A percentile compares a stretch with the other conserved stretches of the same genome.
Evolutionary conservation across 1,140 invertebrate genomes (phyloP).

Genomic region (Pseudomyrmex cubaensis): DNA sequence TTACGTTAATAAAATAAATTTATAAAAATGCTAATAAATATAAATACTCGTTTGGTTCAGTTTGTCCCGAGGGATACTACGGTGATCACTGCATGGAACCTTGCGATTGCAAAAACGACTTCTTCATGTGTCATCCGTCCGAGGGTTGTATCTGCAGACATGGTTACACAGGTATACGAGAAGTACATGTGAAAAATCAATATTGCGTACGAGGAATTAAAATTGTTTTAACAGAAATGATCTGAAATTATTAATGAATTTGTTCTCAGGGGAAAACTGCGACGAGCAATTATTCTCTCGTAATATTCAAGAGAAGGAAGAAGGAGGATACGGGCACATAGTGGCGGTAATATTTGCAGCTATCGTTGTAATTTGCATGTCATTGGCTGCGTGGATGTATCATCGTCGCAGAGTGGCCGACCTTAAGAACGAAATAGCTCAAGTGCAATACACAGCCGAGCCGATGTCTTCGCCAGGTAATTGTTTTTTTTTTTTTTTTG

Average conservation of each 20-base stretch:
- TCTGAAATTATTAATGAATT: neutral
- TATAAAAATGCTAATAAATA: neutral
- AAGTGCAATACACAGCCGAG: slow-evolving; percentile 94
- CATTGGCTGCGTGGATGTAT: slow-evolving; percentile 89
- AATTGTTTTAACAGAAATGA: neutral
- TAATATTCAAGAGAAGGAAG: slow-evolving; percentile 80
- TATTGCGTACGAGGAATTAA: neutral
- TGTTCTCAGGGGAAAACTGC: slow-evolving; percentile 82
- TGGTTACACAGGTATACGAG: slow-evolving; percentile 89
- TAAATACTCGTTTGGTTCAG: slow-evolving; percentile 81
- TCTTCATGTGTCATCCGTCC: slow-evolving; percentile 92
- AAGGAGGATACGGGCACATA: slow-evolving; percentile 85
- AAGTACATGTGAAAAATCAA: neutral
- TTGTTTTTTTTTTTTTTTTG: slow-evolving; percentile 12
- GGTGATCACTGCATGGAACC: slow-evolving; percentile 94
- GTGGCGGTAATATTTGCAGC: slow-evolving; percentile 89
- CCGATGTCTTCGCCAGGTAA: slow-evolving; percentile 88
- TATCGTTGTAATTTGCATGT: slow-evolving; percentile 88
- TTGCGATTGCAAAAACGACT: slow-evolving; percentile 91
- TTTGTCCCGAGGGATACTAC: slow-evolving; percentile 95
- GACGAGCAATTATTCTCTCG: slow-evolving; percentile 81
- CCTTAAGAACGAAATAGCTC: slow-evolving; percentile 93
- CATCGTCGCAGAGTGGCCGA: slow-evolving; percentile 91
- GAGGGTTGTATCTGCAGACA: slow-evolving; percentile 93
- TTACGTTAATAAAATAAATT: neutral